phyloP scores from a whole-genome alignment of 1,140 invertebrate species.

The Arion vulgaris region DNA sequence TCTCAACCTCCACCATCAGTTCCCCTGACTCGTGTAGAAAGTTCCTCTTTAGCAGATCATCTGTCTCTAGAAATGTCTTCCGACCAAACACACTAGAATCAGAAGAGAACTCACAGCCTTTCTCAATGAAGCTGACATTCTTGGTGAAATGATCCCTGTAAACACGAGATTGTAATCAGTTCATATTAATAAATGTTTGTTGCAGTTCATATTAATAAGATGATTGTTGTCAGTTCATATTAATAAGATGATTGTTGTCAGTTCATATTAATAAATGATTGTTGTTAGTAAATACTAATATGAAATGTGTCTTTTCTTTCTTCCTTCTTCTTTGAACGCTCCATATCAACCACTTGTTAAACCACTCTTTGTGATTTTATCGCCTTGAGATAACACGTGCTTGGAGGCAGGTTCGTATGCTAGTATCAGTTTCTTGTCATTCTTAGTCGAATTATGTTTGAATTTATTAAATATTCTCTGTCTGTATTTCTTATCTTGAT shows the following conservation, averaged over 20 bases:
- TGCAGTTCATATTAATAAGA: not conserved
- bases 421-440: too few species aligned
- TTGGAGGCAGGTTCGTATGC: too few species aligned
- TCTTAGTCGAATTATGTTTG: too few species aligned
- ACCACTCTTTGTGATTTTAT: too few species aligned
- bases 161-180: not conserved
- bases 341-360: too few species aligned
- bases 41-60: slow-evolving; percentile 82
- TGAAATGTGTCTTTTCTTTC: too few species aligned
- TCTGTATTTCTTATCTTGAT: too few species aligned
- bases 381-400: too few species aligned
- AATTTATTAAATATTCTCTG: too few species aligned
- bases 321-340: too few species aligned
- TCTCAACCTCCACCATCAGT: slow-evolving; percentile 85
- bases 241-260: not conserved
- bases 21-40: slow-evolving; percentile 89
- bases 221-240: not conserved
- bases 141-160: slow-evolving; percentile 74
- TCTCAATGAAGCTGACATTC: slow-evolving; percentile 87
- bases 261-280: not conserved
- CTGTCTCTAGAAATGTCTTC: slow-evolving; percentile 84
- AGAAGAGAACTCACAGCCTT: slow-evolving; percentile 81
- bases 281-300: not conserved
- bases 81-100: slow-evolving; percentile 85
- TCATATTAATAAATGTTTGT: slow-evolving; percentile 6